Evolutionary conservation across 2,113 vertebrate genomes (phyloP).

Genomic region (Columba livia): DNA sequence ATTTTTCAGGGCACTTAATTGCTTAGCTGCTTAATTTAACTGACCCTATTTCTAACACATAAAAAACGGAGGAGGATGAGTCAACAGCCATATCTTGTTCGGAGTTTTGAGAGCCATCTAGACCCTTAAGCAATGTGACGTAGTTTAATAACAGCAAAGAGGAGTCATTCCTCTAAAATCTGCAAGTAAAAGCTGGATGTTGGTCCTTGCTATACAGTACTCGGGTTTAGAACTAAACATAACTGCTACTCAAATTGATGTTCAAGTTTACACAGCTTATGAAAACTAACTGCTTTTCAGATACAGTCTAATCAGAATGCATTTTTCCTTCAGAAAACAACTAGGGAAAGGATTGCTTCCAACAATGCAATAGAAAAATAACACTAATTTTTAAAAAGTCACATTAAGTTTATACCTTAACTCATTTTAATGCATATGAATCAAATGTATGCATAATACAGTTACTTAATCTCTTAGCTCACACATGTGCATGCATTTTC

Average conservation of each 20-base stretch:
- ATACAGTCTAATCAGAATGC: neutral
- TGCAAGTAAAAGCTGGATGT: neutral
- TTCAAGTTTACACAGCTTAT: neutral
- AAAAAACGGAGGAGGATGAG: neutral
- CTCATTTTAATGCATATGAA: neutral
- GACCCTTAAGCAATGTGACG: neutral
- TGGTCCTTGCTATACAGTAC: neutral
- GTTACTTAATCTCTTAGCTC: neutral
- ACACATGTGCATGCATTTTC: neutral
- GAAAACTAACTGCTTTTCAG: neutral
- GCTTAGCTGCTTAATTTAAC: neutral
- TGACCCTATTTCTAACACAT: neutral
- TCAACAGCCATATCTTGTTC: neutral
- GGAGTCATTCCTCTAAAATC: neutral
- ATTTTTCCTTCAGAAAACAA: neutral
- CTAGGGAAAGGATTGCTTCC: neutral
- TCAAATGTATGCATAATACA: neutral
- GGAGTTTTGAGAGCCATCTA: neutral
- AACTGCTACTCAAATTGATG: neutral
- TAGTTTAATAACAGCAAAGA: neutral
- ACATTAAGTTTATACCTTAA: neutral
- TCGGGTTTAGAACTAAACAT: neutral
- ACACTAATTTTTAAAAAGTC: neutral
- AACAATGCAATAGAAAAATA: neutral
- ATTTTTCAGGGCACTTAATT: neutral